Percentiles rank a stretch among this genome's conserved stretches.
Evolutionary conservation across 2,888 invertebrate species (phyloP).

Genomic region (Tenthredo amoena): DNA sequence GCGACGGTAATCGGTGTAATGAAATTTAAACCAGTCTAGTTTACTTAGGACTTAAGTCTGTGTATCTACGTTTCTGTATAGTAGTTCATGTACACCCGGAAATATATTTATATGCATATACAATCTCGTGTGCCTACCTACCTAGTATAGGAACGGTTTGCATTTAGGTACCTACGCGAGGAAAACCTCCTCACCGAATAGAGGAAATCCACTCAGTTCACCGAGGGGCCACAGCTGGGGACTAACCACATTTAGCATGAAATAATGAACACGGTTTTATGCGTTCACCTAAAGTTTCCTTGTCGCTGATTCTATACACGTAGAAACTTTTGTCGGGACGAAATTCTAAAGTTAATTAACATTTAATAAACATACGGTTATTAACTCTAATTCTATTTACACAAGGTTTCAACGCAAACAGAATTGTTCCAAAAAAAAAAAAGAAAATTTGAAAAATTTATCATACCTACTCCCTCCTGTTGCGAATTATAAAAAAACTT

Average conservation of each 20-base stretch:
- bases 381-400: not conserved
- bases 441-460: not conserved
- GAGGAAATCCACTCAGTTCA: conserved; percentile 12
- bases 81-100: not conserved
- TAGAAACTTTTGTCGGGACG: not conserved
- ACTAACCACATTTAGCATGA: conserved; percentile 42
- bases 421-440: not conserved
- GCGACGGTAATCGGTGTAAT: conserved; percentile 16
- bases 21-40: conserved; percentile 32
- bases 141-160: not conserved
- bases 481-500: not conserved
- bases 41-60: conserved; percentile 23
- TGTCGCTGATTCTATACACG: not conserved
- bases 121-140: not conserved
- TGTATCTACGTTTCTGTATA: not conserved
- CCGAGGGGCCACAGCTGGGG: conserved; percentile 20
- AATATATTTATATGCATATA: not conserved
- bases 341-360: not conserved
- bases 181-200: not conserved
- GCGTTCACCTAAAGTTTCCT: conserved; percentile 12
- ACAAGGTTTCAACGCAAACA: not conserved
- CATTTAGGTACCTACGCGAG: not conserved
- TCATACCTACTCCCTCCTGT: not conserved
- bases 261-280: conserved; percentile 36
- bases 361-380: not conserved